Conservation (phyloP, 2,888 invertebrate species). For the Campaea margaritaria region DNA sequence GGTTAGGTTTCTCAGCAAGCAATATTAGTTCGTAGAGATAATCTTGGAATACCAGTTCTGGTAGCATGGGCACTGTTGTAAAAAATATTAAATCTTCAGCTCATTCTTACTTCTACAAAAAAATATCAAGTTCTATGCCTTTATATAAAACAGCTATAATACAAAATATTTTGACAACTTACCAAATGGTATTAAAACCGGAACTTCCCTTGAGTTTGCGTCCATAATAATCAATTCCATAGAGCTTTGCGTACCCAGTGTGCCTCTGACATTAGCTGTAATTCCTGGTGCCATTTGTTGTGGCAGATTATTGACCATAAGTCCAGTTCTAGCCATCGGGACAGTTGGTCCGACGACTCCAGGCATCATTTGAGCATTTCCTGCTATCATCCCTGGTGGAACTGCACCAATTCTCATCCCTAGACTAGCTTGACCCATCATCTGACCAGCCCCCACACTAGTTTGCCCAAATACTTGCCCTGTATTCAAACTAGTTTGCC, state of each 20-base stretch:
- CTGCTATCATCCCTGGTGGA: slow-evolving; percentile 6
- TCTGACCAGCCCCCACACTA: background rate
- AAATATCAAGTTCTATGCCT: too few species aligned
- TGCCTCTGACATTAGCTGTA: slow-evolving; percentile 9
- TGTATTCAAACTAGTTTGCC: background rate
- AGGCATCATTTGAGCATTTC: slow-evolving; percentile 12
- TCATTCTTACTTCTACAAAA: too few species aligned
- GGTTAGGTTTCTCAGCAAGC: slow-evolving; percentile 76
- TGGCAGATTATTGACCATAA: slow-evolving; percentile 7
- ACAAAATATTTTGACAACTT: slow-evolving; percentile 8
- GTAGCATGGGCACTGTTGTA: slow-evolving; percentile 33
- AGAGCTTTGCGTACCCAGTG: slow-evolving; percentile 28
- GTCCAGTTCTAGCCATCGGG: background rate
- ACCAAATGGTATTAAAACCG: slow-evolving; percentile 30
- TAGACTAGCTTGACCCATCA: slow-evolving; percentile 6
- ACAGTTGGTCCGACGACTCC: slow-evolving; percentile 5
- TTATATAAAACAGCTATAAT: too few species aligned
- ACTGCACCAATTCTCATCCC: slow-evolving; percentile 7
- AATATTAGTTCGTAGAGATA: slow-evolving; percentile 87
- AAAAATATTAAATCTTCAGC: background rate
- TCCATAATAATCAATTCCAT: slow-evolving; percentile 39
- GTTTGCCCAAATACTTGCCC: slow-evolving; percentile 2
- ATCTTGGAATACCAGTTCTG: slow-evolving; percentile 77
- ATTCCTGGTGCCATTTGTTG: slow-evolving; percentile 11
- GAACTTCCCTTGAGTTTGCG: slow-evolving; percentile 29